Evolutionary conservation across 2,888 invertebrate genomes (phyloP).

Genomic region (Bruchidius siliquastri): DNA sequence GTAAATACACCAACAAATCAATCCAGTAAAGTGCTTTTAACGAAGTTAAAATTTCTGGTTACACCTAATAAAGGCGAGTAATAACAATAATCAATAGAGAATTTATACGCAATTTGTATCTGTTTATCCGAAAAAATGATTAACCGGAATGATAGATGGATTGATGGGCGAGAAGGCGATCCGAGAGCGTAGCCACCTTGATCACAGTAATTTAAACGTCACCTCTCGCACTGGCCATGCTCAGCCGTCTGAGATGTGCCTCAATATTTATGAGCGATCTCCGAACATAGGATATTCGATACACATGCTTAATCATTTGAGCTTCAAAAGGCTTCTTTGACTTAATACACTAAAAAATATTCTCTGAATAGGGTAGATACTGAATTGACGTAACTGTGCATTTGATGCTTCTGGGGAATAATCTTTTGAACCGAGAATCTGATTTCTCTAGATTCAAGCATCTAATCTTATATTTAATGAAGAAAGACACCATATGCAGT

Average conservation of each 20-base stretch:
- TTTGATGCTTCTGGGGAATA: too few species aligned
- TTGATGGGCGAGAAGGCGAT: constrained; percentile 32
- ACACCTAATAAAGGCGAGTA: constrained; percentile 43
- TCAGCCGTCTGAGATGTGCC: constrained; percentile 15
- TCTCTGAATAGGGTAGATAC: too few species aligned
- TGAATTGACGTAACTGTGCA: too few species aligned
- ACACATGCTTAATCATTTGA: too few species aligned
- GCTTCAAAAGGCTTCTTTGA: too few species aligned
- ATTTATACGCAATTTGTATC: constrained; percentile 46
- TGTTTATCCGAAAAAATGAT: constrained; percentile 48
- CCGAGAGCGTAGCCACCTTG: constrained; percentile 37
- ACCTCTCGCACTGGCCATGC: constrained; percentile 28
- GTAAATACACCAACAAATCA: constrained; percentile 21
- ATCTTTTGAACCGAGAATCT: too few species aligned
- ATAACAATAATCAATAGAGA: constrained; percentile 46
- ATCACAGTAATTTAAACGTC: constrained; percentile 49
- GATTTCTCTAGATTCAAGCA: too few species aligned
- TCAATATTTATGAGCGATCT: constrained; percentile 30
- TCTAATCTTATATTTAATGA: too few species aligned
- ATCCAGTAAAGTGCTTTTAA: constrained; percentile 22
- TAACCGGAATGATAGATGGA: constrained; percentile 46
- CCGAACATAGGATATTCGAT: constrained; percentile 1
- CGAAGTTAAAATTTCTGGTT: constrained; percentile 36
- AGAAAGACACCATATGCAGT: too few species aligned
- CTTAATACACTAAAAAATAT: too few species aligned